These are phyloP conservation scores for Gasterosteus aculeatus DNA, from an alignment of 2,113 vertebrate genomes.

Conservation along the genomic window DNA sequence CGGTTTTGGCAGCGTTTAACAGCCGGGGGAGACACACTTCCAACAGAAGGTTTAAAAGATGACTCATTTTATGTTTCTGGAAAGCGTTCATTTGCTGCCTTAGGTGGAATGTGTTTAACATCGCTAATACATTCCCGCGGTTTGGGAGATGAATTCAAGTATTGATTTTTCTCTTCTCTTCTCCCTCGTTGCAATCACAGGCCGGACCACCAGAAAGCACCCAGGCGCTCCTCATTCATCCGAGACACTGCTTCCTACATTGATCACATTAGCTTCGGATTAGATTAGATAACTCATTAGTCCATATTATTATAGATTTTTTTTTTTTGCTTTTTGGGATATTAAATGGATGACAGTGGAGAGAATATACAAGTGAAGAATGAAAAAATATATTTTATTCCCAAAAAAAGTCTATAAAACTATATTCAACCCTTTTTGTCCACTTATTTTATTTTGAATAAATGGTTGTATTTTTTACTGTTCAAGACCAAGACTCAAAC, in stretches of 20 bases:
- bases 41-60: conserved; percentile 66
- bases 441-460: too few relatives aligned
- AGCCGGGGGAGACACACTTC: conserved; percentile 56
- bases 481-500: too few relatives aligned
- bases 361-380: background rate
- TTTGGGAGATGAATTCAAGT: conserved; percentile 65
- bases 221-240: conserved; percentile 47
- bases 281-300: conserved; percentile 62
- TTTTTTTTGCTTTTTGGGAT: conserved; percentile 31
- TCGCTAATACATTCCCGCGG: conserved; percentile 59
- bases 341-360: conserved; percentile 30
- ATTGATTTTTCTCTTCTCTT: conserved; percentile 67
- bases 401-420: too few relatives aligned
- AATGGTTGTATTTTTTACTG: too few relatives aligned
- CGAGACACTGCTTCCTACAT: conserved; percentile 44
- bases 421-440: too few relatives aligned
- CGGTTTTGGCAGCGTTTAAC: conserved; percentile 65
- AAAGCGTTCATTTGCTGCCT: conserved; percentile 54
- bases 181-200: conserved; percentile 50
- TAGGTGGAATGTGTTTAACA: conserved; percentile 70
- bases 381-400: too few relatives aligned
- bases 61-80: conserved; percentile 69
- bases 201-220: conserved; percentile 29
- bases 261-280: conserved; percentile 52
- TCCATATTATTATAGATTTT: conserved; percentile 36